phyloP scores from a whole-genome alignment of 2,888 invertebrate genomes.

The Vesta saturnalis region DNA sequence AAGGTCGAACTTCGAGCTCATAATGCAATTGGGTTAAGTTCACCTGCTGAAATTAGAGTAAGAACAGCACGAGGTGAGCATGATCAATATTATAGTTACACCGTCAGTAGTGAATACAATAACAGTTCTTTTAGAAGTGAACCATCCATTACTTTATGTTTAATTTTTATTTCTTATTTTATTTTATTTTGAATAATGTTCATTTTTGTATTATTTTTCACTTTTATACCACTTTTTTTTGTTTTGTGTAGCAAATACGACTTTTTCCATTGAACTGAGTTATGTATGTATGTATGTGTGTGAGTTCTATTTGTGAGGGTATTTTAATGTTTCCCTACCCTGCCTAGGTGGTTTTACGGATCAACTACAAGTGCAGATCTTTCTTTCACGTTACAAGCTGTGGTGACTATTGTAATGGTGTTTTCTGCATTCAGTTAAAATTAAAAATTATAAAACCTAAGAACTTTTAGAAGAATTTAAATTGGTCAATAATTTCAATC shows the following conservation, averaged over 20 bases:
- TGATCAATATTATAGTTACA: slow-evolving; percentile 50
- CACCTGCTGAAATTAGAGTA: slow-evolving; percentile 79
- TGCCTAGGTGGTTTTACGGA: slow-evolving; percentile 56
- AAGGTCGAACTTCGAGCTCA: slow-evolving; percentile 85
- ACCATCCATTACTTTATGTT: slow-evolving; percentile 21
- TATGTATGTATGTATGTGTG: slow-evolving; percentile 36
- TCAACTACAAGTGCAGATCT: slow-evolving; percentile 56
- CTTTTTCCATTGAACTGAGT: slow-evolving; percentile 14
- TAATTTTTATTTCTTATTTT: slow-evolving; percentile 27
- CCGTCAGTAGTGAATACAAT: slow-evolving; percentile 21
- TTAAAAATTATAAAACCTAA: slow-evolving; percentile 21
- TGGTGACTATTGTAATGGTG: slow-evolving; percentile 56
- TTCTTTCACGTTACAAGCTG: slow-evolving; percentile 56
- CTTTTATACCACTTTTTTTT: too few relatives aligned
- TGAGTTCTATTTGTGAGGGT: slow-evolving; percentile 21
- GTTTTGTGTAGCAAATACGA: slow-evolving; percentile 14
- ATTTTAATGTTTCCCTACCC: slow-evolving; percentile 46
- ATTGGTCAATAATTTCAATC: slow-evolving; percentile 39
- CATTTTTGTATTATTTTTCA: slow-evolving; percentile 19
- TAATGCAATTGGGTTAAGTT: slow-evolving; percentile 85
- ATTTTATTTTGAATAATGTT: slow-evolving; percentile 21
- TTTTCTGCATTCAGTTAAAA: slow-evolving; percentile 48
- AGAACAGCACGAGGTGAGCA: slow-evolving; percentile 89
- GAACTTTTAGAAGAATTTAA: slow-evolving; percentile 34
- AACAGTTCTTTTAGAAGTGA: slow-evolving; percentile 29